A percentile compares a stretch with the other conserved stretches of the same genome.
Evolutionary conservation across 2,797 vertebrate species (phyloP).

Genomic region (Coreius guichenoti): DNA sequence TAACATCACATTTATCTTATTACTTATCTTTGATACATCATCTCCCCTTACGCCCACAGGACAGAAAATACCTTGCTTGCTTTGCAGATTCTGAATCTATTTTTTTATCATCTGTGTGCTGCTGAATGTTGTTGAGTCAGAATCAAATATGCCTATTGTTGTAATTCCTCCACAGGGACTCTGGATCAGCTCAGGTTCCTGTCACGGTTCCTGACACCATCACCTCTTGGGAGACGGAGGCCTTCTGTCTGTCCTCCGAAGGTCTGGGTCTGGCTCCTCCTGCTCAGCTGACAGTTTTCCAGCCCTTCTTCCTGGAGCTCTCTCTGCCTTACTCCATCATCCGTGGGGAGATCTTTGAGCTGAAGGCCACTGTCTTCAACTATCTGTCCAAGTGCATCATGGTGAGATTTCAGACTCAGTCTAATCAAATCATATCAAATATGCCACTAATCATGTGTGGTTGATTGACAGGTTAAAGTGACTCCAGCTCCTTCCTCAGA

Average conservation of each 20-base stretch:
- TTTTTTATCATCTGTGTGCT: no score
- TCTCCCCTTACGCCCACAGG: background rate
- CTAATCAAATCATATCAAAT: background rate
- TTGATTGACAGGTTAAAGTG: slow-evolving; percentile 68
- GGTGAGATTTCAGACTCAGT: slow-evolving; percentile 65
- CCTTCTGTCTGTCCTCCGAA: slow-evolving; percentile 59
- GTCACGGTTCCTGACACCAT: slow-evolving; percentile 61
- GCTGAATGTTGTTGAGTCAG: background rate
- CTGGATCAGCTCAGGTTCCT: slow-evolving; percentile 45
- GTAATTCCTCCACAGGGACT: slow-evolving; percentile 46
- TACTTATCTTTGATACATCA: background rate
- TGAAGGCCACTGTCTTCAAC: slow-evolving; percentile 80
- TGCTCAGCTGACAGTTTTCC: slow-evolving; percentile 75
- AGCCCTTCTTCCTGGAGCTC: slow-evolving; percentile 83
- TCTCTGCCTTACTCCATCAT: slow-evolving; percentile 81
- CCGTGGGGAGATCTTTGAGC: slow-evolving; percentile 78
- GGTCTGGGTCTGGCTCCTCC: slow-evolving; percentile 80
- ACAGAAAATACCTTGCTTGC: background rate
- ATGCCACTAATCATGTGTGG: background rate
- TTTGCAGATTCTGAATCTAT: background rate
- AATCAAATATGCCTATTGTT: background rate
- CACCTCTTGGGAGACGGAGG: slow-evolving; percentile 45
- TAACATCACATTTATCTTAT: background rate
- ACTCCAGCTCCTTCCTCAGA: slow-evolving; percentile 58
- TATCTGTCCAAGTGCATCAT: slow-evolving; percentile 77